Conservation (phyloP, 2,113 vertebrate genomes). For the Calyptomena viridis region DNA sequence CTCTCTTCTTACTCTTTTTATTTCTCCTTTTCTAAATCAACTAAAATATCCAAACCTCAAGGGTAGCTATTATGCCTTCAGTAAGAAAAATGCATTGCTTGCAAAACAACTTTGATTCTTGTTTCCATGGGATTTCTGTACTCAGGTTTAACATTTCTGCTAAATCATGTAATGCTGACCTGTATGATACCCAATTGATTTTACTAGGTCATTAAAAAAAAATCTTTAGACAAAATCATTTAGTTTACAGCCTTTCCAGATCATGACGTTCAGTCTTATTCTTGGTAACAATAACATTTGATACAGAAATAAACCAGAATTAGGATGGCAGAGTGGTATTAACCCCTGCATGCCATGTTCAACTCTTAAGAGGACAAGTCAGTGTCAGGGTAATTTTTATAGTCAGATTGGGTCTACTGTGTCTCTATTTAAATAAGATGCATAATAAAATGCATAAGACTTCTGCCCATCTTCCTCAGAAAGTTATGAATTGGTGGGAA, state of each 20-base stretch:
- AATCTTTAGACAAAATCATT: neutral
- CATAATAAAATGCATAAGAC: neutral
- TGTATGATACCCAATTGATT: neutral
- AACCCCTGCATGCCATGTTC: neutral
- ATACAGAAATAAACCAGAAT: neutral
- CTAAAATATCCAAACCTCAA: slow-evolving; percentile 20
- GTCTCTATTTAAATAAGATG: neutral
- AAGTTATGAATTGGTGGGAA: neutral
- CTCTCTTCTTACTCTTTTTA: neutral
- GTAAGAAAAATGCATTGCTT: slow-evolving; percentile 41
- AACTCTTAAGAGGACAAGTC: neutral
- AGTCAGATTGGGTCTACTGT: neutral
- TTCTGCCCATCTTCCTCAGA: neutral
- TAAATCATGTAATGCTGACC: neutral
- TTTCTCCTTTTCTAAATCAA: slow-evolving; percentile 16
- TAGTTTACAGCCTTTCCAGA: neutral
- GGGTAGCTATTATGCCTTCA: slow-evolving; percentile 31
- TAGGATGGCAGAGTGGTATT: neutral
- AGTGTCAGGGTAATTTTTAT: neutral
- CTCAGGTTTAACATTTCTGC: neutral
- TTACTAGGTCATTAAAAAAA: slow-evolving; percentile 12
- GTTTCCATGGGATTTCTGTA: slow-evolving; percentile 11
- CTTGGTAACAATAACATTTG: neutral
- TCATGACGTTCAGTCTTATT: neutral
- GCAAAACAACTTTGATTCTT: slow-evolving; percentile 34